These are phyloP conservation scores for Limosa lapponica DNA, from an alignment of 2,797 vertebrate genomes.

Conservation along the genomic window DNA sequence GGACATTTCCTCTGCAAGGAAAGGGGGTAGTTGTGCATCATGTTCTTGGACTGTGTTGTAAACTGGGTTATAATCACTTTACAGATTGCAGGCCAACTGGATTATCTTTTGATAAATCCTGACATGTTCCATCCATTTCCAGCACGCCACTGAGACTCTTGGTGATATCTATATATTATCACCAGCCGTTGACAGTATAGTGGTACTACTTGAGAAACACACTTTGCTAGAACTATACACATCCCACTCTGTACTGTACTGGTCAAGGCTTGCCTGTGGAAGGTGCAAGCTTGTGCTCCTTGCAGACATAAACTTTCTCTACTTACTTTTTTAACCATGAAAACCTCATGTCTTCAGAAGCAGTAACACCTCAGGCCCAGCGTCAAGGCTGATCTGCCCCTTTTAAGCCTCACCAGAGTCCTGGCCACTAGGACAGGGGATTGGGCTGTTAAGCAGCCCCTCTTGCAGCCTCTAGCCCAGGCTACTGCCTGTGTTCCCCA, in stretches of 20 bases:
- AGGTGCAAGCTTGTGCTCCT: background rate
- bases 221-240: background rate
- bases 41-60: background rate
- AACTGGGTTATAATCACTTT: background rate
- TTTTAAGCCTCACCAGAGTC: background rate
- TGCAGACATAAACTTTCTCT: background rate
- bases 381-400: rapidly evolving
- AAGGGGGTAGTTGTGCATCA: background rate
- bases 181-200: background rate
- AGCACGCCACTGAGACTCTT: background rate
- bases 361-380: background rate
- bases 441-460: background rate
- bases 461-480: background rate
- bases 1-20: background rate
- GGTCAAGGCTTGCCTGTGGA: background rate
- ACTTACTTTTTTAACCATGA: background rate
- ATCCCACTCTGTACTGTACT: too few relatives aligned
- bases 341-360: background rate
- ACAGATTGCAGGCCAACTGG: background rate
- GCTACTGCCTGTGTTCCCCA: background rate
- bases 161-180: background rate
- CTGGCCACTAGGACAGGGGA: background rate
- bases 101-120: background rate
- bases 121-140: background rate
- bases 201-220: background rate